Evolutionary conservation across 2,113 vertebrate genomes (phyloP), one percentile per base, ranked within the genome.

Genomic region (Sylvietta virens): DNA sequence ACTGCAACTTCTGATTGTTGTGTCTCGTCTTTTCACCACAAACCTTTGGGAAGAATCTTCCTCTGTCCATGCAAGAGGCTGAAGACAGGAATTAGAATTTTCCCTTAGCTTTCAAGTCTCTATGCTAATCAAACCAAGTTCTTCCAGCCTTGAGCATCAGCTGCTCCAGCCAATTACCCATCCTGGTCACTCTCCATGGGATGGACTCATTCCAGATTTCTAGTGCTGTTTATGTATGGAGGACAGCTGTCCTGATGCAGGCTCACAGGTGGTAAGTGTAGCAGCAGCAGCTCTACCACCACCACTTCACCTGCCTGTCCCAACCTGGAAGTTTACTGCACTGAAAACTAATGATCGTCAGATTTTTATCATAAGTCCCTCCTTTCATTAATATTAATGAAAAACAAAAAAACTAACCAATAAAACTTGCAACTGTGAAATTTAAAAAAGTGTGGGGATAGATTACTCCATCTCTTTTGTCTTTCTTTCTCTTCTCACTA

Each of bases 181-280:
- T 33, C 19, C 21, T 71, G 39, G 5, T 70, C 27, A 37, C 5
- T 12, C 15, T 67, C 16, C 40, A 17, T 7, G 7, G 44, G 54
- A 42, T 14, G 13, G 35, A 37, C 30, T 78, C 21, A 19, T 19
- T 60, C 30, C 37, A 79, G 15, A 23, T n/a, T 65, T 18, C 10
- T 6, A 2, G 10, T 57, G 9, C 11, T 1, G 2, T 81, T 81
- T 11, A 13, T 47, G 10, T 65, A 3, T 0, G 1, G 27, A 60
- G 16, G 11, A 69, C 5, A 28, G 8, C 44, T 78, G 27, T 81
- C 12, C 40, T 81, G 21, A 20, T 15, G 17, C 13, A 69, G 45
- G 4, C 6, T 70, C 7, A 24, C 15, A 42, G 15, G 7, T 51
- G 19, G 3, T 31, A 54, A 35, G 3, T 11, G 30, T 20, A 67